Evolutionary conservation across 2,113 vertebrate species (phyloP).

Genomic region (Megaceryle torquata): DNA sequence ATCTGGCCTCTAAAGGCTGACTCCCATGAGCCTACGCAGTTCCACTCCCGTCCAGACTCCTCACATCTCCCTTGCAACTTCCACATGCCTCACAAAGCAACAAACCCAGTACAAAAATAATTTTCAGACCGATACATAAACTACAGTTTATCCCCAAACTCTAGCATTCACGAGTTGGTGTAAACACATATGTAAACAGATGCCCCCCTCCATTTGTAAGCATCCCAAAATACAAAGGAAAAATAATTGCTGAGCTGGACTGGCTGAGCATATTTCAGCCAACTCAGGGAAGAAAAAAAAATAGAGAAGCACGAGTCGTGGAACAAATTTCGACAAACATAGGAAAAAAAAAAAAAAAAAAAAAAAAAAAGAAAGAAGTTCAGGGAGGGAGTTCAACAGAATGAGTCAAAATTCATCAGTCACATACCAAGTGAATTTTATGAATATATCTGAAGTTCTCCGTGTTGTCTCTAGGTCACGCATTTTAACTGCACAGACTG

Average conservation of each 20-base stretch:
- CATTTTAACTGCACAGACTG: background rate
- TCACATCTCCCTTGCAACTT: background rate
- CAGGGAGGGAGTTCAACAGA: background rate
- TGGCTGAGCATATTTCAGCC: background rate
- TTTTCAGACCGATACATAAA: background rate
- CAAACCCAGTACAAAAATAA: background rate
- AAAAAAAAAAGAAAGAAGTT: background rate
- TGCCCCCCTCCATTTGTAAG: background rate
- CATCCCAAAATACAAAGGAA: background rate
- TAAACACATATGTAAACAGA: background rate
- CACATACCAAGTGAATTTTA: background rate
- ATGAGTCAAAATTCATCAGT: background rate
- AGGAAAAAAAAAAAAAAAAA: too few relatives aligned
- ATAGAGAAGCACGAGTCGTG: too few relatives aligned
- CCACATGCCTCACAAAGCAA: background rate
- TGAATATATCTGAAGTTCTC: background rate
- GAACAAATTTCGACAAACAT: too few relatives aligned
- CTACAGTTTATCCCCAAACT: background rate
- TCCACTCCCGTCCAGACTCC: background rate
- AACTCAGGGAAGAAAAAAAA: background rate
- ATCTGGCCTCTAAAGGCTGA: conserved; percentile 1
- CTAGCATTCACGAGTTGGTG: background rate
- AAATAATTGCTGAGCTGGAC: background rate
- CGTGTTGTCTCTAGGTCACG: background rate
- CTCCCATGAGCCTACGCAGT: background rate